Evolutionary conservation across 2,888 invertebrate genomes (phyloP).

Genomic region (Ichneumon xanthorius): DNA sequence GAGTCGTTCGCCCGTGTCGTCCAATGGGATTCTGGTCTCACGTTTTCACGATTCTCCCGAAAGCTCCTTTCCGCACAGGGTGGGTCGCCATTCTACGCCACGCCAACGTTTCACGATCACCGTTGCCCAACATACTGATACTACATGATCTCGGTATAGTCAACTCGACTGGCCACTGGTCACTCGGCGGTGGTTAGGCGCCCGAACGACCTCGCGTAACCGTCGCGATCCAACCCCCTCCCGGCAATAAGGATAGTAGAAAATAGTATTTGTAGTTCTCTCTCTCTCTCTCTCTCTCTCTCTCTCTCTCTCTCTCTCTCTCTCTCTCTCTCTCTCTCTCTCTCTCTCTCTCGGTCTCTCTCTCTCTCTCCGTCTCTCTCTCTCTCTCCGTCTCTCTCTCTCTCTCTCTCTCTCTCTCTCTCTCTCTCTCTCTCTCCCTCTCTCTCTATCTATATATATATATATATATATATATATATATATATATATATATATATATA

Average conservation of each 20-base stretch:
- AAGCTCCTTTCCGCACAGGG: slow-evolving; percentile 59
- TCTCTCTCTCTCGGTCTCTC: too few relatives aligned
- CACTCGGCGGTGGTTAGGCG: slow-evolving; percentile 48
- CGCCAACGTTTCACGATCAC: slow-evolving; percentile 72
- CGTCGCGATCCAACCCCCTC: slow-evolving; percentile 56
- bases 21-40: slow-evolving; percentile 83
- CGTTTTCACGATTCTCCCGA: slow-evolving; percentile 79
- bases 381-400: too few relatives aligned
- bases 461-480: too few relatives aligned
- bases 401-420: too few relatives aligned
- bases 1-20: slow-evolving; percentile 71
- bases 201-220: slow-evolving; percentile 63
- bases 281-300: too few relatives aligned
- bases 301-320: too few relatives aligned
- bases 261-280: slow-evolving; percentile 59
- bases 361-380: too few relatives aligned
- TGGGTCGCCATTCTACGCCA: slow-evolving; percentile 68
- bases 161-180: slow-evolving; percentile 67
- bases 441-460: neutral
- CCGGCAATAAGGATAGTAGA: slow-evolving; percentile 72
- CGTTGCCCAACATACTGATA: slow-evolving; percentile 66
- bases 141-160: slow-evolving; percentile 60
- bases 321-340: too few relatives aligned
- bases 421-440: too few relatives aligned
- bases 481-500: too few relatives aligned